A percentile compares a stretch with the other conserved stretches of the same genome.
phyloP scores from a whole-genome alignment of 2,113 vertebrate genomes.

The Halcyon malimbica region DNA sequence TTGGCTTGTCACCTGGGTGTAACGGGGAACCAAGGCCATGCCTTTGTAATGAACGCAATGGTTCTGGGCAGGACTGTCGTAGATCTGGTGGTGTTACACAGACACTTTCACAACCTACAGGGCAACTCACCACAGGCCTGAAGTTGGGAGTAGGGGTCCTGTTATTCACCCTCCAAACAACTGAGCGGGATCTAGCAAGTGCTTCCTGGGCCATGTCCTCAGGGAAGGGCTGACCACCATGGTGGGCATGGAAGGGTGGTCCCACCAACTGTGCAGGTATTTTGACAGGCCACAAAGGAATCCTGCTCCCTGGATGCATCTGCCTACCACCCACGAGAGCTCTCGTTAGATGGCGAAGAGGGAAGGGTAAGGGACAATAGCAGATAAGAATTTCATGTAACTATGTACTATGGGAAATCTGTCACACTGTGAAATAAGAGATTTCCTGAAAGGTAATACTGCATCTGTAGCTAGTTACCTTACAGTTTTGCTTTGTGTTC shows the following conservation, averaged over 20 bases:
- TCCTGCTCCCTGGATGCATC: background rate
- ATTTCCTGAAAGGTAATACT: background rate
- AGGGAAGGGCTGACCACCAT: background rate
- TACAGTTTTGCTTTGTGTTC: background rate
- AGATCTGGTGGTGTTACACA: background rate
- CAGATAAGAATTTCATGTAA: background rate
- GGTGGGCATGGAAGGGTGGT: background rate
- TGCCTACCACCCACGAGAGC: background rate
- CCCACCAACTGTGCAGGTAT: background rate
- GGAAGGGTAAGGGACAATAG: background rate
- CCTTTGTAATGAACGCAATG: background rate
- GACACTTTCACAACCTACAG: background rate
- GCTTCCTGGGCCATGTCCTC: background rate
- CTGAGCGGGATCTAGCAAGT: background rate
- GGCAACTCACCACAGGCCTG: background rate
- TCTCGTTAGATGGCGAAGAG: background rate
- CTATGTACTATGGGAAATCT: background rate
- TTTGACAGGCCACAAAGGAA: background rate
- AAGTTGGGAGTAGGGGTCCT: background rate
- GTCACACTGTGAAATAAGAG: background rate
- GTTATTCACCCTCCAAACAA: background rate
- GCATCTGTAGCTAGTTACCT: background rate
- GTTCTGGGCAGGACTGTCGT: background rate
- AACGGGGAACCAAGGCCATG: rapidly evolving
- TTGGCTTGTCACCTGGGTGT: rapidly evolving